phyloP scores from a whole-genome alignment of 2,888 invertebrate genomes.

The Erannis defoliaria region DNA sequence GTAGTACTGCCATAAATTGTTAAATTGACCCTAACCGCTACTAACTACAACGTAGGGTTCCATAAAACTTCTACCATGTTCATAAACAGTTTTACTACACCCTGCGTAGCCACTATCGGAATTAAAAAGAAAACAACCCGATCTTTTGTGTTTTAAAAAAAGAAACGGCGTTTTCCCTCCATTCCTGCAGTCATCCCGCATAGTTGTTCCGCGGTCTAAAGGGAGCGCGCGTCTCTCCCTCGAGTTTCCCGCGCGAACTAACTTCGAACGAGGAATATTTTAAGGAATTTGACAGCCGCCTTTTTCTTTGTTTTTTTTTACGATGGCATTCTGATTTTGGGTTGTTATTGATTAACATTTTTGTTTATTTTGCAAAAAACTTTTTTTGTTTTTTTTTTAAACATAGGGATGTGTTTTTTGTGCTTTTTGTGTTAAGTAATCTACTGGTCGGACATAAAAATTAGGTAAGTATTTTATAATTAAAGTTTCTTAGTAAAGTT shows the following conservation, averaged over 20 bases:
- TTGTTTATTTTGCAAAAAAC: neutral
- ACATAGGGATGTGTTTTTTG: conserved; percentile 44
- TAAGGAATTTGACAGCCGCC: conserved; percentile 18
- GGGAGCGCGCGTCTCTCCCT: conserved; percentile 65
- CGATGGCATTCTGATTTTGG: neutral
- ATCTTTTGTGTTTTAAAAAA: conserved; percentile 30
- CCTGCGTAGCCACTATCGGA: conserved; percentile 36
- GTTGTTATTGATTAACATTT: neutral
- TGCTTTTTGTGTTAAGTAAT: conserved; percentile 39
- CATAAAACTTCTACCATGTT: conserved; percentile 35
- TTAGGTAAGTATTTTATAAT: conserved; percentile 45
- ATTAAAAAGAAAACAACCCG: conserved; percentile 46
- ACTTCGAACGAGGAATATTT: conserved; percentile 45
- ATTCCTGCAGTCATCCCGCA: conserved; percentile 55
- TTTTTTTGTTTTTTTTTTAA: conserved; percentile 33
- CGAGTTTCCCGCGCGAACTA: conserved; percentile 45
- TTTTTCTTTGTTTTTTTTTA: conserved; percentile 32
- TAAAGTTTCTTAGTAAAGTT: neutral
- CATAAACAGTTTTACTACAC: conserved; percentile 44
- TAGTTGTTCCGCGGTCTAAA: conserved; percentile 65
- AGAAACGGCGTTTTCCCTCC: conserved; percentile 34
- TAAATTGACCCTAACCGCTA: conserved; percentile 32
- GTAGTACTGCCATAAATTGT: conserved; percentile 15
- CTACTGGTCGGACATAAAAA: conserved; percentile 51
- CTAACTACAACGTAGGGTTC: conserved; percentile 32